These are phyloP conservation scores for Artibeus lituratus DNA, from an alignment of 2,797 vertebrate genomes.

Conservation along the genomic window DNA sequence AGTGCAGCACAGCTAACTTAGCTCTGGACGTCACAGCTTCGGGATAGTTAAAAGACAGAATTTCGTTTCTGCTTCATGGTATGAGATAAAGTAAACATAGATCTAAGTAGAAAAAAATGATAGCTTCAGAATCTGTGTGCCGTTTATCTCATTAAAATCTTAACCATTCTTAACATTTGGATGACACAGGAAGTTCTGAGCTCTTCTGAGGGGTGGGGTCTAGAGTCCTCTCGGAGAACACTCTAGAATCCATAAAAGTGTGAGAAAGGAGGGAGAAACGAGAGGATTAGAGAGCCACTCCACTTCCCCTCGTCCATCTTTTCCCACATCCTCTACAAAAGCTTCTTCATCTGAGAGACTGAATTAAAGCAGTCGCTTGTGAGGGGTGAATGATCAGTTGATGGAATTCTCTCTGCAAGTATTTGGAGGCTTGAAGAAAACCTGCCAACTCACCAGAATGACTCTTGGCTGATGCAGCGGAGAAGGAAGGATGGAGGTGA, in stretches of 20 bases:
- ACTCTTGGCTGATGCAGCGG: neutral
- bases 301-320: neutral
- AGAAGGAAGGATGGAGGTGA: neutral
- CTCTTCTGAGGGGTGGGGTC: neutral
- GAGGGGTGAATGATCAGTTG: neutral
- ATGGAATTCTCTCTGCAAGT: neutral
- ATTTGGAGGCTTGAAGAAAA: neutral
- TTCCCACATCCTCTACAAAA: neutral
- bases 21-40: slow-evolving; percentile 42
- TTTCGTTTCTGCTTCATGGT: slow-evolving; percentile 63
- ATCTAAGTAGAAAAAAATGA: slow-evolving; percentile 15
- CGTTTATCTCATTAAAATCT: slow-evolving; percentile 53
- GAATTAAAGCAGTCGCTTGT: neutral
- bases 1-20: slow-evolving; percentile 49
- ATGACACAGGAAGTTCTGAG: neutral
- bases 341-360: neutral
- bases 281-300: neutral
- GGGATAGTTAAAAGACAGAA: slow-evolving; percentile 28
- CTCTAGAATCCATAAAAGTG: neutral
- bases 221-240: neutral
- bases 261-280: neutral
- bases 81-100: slow-evolving; percentile 5
- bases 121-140: slow-evolving; percentile 3
- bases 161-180: neutral
- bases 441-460: neutral